Evolutionary conservation across 2,888 invertebrate genomes (phyloP), one percentile per base, ranked within the genome.

Genomic region (Callyntrura guangdongensis): DNA sequence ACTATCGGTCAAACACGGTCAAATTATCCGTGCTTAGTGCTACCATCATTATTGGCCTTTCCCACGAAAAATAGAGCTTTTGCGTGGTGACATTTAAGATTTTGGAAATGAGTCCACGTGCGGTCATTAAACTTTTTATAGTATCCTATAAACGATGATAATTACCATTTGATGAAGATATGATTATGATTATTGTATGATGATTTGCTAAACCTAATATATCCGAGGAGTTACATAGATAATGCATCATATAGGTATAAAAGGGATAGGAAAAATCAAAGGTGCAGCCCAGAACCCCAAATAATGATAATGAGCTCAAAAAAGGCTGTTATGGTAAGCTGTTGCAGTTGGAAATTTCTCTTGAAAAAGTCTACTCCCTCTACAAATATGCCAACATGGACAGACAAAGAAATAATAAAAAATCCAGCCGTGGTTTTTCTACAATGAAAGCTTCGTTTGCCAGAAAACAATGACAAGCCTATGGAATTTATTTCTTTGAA

Each of bases 141-240:
- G 45, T 72, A 72, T 47, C 3, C 20, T 72, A 11, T 20, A 72
- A 72, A 84, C 20, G 47, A 72, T 14, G 84, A 84, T 84, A 84
- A 69, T 84, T 72, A 72, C 72, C 83, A 27, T 9, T 14, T 67
- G 64, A 83, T 82, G 47, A 47, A 9, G 36, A 69, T 69, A 69
- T 47, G 82, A 61, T 82, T 45, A 59, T 82, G 59, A 59, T 59
- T 45, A 59, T 82, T 45, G n/a, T n/a, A 83, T 49, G 69, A 72
- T 72, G 84, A 84, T 69, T 84, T 69, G 84, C 53, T 53, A 67
- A 84, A 36, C 53, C 69, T 49, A 83, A 64, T n/a, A 83, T 47
- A 79, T 79, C 1, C 17, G n/a, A 72, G 27, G 36, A 69, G 67
- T 5, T 36, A 14, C n/a, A n/a, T n/a, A 4, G 11, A 3, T 56